phyloP scores from a whole-genome alignment of 2,888 invertebrate species.

The Dryadula phaetusa region DNA sequence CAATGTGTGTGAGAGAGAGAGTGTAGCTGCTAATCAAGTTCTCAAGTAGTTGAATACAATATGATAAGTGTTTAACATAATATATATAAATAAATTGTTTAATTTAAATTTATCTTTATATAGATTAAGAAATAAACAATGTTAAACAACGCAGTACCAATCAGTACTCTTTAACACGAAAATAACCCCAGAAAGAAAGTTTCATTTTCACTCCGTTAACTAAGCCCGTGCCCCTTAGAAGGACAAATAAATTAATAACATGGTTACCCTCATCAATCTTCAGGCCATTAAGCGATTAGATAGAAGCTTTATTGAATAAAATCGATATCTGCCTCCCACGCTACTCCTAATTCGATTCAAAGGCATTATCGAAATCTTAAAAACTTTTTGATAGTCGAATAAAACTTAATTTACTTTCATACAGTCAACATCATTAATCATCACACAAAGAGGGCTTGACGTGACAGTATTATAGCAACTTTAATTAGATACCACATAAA shows the following conservation, averaged over 20 bases:
- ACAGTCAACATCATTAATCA: constrained; percentile 66
- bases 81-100: no score
- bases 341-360: constrained; percentile 52
- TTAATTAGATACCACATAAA: constrained; percentile 32
- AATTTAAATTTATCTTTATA: no score
- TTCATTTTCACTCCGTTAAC: constrained; percentile 31
- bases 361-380: constrained; percentile 47
- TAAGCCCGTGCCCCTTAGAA: constrained; percentile 13
- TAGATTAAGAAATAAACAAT: not conserved
- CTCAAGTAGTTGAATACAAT: no score
- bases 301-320: constrained; percentile 63
- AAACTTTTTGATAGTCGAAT: constrained; percentile 50
- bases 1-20: no score
- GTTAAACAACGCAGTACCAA: not conserved
- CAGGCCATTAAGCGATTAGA: constrained; percentile 75
- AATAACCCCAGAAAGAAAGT: constrained; percentile 9
- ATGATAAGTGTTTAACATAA: no score
- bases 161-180: not conserved
- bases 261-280: constrained; percentile 73
- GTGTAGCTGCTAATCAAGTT: no score
- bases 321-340: constrained; percentile 68
- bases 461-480: constrained; percentile 28
- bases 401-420: constrained; percentile 55
- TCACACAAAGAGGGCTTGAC: constrained; percentile 43
- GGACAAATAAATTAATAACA: constrained; percentile 57